Conservation (phyloP, 2,113 vertebrate species). For the Platichthys flesus region DNA sequence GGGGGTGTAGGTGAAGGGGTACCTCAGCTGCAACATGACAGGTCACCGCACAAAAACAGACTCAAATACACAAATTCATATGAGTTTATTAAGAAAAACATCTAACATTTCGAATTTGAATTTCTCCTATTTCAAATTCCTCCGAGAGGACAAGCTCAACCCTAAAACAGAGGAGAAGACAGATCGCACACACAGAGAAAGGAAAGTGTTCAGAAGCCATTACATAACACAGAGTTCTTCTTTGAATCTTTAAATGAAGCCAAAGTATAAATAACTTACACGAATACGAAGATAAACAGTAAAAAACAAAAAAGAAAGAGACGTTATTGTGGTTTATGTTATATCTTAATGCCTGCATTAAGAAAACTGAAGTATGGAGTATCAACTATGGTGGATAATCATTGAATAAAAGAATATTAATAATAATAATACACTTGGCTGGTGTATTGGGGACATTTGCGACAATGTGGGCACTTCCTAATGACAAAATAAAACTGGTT, state of each 20-base stretch:
- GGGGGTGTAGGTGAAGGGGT: too few species aligned
- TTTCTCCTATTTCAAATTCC: conserved; percentile 80
- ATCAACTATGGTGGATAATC: conserved; percentile 2
- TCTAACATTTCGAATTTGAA: conserved; percentile 76
- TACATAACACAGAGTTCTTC: conserved; percentile 84
- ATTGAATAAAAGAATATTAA: background rate
- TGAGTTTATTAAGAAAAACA: conserved; percentile 91
- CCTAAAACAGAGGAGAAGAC: conserved; percentile 66
- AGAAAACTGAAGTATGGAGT: conserved; percentile 80
- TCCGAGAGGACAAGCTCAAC: conserved; percentile 74
- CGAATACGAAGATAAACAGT: conserved; percentile 73
- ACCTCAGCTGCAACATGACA: too few species aligned
- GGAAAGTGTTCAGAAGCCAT: conserved; percentile 73
- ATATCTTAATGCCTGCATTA: conserved; percentile 98
- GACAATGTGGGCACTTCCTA: background rate
- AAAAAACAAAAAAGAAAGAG: conserved; percentile 65
- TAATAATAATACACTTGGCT: background rate
- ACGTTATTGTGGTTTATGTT: conserved; percentile 53
- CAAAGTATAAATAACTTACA: conserved; percentile 93
- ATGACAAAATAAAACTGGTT: background rate
- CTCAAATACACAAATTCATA: conserved; percentile 58
- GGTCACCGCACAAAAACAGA: background rate
- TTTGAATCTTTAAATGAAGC: conserved; percentile 71
- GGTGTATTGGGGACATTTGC: background rate
- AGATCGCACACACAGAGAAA: conserved; percentile 75